A percentile compares a stretch with the other conserved stretches of the same genome.
phyloP scores from a whole-genome alignment of 2,888 invertebrate genomes.

The Portevinia maculata region DNA sequence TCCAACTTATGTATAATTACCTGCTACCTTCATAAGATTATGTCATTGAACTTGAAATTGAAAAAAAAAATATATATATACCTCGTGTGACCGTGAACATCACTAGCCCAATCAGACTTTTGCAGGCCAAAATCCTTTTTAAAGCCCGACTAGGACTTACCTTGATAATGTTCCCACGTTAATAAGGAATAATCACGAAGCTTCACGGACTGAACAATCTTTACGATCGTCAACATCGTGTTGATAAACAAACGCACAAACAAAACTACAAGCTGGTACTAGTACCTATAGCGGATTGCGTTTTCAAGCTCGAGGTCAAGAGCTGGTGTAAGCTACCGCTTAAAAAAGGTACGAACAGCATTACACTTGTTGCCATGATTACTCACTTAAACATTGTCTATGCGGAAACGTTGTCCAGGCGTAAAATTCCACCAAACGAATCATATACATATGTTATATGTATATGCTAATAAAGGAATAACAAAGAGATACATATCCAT shows the following conservation, averaged over 20 bases:
- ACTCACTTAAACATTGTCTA: conserved; percentile 32
- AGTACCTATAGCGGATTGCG: conserved; percentile 8
- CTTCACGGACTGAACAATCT: conserved; percentile 13
- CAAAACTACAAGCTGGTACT: background rate
- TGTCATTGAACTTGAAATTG: background rate
- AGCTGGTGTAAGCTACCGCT: conserved; percentile 25
- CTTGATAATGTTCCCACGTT: conserved; percentile 12
- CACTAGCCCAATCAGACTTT: background rate
- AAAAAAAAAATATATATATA: background rate
- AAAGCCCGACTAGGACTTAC: background rate
- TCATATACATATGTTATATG: conserved; percentile 1
- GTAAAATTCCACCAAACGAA: conserved; percentile 41
- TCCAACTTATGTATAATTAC: too few relatives aligned
- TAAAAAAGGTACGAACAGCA: background rate
- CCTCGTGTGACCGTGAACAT: background rate
- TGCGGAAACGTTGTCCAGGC: conserved; percentile 54
- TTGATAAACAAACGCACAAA: background rate
- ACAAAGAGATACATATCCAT: conserved; percentile 47
- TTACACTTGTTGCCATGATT: conserved; percentile 18
- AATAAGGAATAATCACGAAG: conserved; percentile 3
- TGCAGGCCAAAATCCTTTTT: conserved; percentile 35
- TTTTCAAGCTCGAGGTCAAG: conserved; percentile 66
- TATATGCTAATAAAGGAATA: conserved; percentile 52
- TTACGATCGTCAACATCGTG: background rate
- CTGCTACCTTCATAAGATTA: background rate